Conservation (phyloP, 2,888 invertebrate genomes). For the Eupithecia centaureata region DNA sequence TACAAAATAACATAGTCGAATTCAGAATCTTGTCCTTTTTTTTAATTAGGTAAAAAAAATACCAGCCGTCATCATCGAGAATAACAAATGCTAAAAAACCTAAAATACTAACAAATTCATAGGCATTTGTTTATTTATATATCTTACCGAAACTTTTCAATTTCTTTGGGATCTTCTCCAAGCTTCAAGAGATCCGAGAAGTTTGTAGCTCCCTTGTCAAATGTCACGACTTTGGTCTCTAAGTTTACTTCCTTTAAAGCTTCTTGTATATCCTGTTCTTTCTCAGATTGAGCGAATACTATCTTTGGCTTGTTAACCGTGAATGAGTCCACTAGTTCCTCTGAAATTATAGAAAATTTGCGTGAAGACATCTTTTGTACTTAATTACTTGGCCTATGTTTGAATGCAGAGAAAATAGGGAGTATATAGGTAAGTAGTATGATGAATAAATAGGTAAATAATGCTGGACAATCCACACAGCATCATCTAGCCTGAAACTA, state of each 20-base stretch:
- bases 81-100: neutral
- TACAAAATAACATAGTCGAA: no score
- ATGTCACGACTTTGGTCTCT: constrained; percentile 51
- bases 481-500: no score
- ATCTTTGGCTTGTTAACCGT: constrained; percentile 5
- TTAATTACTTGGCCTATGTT: no score
- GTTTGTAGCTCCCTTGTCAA: constrained; percentile 50
- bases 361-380: no score
- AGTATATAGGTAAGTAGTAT: no score
- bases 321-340: neutral
- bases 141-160: constrained; percentile 49
- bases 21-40: no score
- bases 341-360: neutral
- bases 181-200: constrained; percentile 52
- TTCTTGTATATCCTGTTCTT: constrained; percentile 52
- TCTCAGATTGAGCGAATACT: constrained; percentile 61
- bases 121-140: no score
- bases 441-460: no score
- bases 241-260: constrained; percentile 53
- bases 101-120: no score
- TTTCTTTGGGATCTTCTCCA: constrained; percentile 34
- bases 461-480: no score
- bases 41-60: no score
- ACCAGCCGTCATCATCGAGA: neutral
- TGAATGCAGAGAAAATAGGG: no score